These are phyloP conservation scores for Agrochola lychnidis DNA, from an alignment of 2,888 invertebrate species.

Conservation along the genomic window DNA sequence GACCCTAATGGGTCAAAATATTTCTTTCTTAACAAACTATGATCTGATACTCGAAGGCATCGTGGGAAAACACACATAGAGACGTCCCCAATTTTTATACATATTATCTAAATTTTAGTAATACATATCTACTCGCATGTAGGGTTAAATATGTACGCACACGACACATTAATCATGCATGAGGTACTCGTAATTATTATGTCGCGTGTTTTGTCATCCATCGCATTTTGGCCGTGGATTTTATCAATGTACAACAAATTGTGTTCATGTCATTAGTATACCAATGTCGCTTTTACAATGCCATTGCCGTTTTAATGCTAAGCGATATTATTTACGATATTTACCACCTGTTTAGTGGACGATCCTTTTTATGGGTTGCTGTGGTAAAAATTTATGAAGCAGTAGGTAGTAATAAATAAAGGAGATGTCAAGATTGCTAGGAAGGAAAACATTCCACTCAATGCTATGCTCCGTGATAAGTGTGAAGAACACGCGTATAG, in stretches of 20 bases:
- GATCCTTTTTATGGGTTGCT: slow-evolving; percentile 32
- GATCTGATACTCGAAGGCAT: neutral
- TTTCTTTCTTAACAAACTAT: neutral
- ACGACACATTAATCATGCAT: slow-evolving; percentile 75
- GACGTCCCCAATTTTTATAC: neutral
- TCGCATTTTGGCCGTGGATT: slow-evolving; percentile 78
- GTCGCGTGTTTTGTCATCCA: slow-evolving; percentile 84
- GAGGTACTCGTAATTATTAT: slow-evolving; percentile 81
- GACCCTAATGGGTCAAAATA: neutral
- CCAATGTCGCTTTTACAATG: slow-evolving; percentile 65
- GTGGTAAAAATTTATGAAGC: slow-evolving; percentile 3
- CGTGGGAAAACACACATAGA: neutral
- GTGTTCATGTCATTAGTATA: slow-evolving; percentile 72
- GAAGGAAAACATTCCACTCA: slow-evolving; percentile 8
- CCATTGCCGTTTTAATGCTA: slow-evolving; percentile 45
- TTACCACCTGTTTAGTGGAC: slow-evolving; percentile 40
- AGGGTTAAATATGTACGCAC: slow-evolving; percentile 65
- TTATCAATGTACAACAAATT: slow-evolving; percentile 82
- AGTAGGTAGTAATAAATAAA: slow-evolving; percentile 18
- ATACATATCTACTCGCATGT: slow-evolving; percentile 37
- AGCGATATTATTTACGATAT: slow-evolving; percentile 42
- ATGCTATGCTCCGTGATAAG: neutral
- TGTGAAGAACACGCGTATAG: neutral
- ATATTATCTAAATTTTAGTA: slow-evolving; percentile 33
- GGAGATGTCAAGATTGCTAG: slow-evolving; percentile 3